phyloP scores from a whole-genome alignment of 2,113 vertebrate genomes.

The Pholis gunnellus region DNA sequence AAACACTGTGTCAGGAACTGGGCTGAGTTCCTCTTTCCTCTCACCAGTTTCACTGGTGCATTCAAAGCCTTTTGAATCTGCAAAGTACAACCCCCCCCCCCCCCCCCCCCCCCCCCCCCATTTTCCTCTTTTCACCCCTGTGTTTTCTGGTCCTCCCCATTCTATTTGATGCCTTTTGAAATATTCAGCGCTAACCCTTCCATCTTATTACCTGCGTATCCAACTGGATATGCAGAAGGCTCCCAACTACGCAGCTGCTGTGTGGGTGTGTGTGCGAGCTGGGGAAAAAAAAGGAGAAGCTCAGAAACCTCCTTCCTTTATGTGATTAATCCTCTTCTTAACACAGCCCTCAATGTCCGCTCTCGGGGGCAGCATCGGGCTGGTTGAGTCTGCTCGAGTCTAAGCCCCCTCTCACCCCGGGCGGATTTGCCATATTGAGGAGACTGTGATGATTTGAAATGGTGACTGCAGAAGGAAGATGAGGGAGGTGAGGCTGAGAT shows the following conservation, averaged over 20 bases:
- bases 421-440: slow-evolving; percentile 48
- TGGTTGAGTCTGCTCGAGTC: slow-evolving; percentile 35
- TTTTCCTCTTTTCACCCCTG: neutral
- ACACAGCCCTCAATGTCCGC: slow-evolving; percentile 33
- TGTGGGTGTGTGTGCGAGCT: slow-evolving; percentile 28
- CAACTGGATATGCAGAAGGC: slow-evolving; percentile 30
- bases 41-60: slow-evolving; percentile 36
- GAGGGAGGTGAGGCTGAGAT: slow-evolving; percentile 26
- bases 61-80: slow-evolving; percentile 51
- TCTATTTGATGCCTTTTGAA: slow-evolving; percentile 71
- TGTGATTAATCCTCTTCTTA: slow-evolving; percentile 69
- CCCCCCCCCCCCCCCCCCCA: too few species aligned
- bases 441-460: slow-evolving; percentile 34
- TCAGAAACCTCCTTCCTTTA: slow-evolving; percentile 38
- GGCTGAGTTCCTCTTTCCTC: slow-evolving; percentile 33
- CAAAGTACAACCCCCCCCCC: neutral
- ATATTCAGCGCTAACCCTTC: slow-evolving; percentile 61
- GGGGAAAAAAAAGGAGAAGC: neutral
- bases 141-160: slow-evolving; percentile 7
- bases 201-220: slow-evolving; percentile 68
- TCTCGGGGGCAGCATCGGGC: slow-evolving; percentile 25
- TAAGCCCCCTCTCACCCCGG: slow-evolving; percentile 38
- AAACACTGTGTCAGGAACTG: neutral
- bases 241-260: slow-evolving; percentile 30
- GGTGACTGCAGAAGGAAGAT: slow-evolving; percentile 28